These are phyloP conservation scores for Semaprochilodus insignis DNA, from an alignment of 2,797 vertebrate genomes.

Conservation along the genomic window DNA sequence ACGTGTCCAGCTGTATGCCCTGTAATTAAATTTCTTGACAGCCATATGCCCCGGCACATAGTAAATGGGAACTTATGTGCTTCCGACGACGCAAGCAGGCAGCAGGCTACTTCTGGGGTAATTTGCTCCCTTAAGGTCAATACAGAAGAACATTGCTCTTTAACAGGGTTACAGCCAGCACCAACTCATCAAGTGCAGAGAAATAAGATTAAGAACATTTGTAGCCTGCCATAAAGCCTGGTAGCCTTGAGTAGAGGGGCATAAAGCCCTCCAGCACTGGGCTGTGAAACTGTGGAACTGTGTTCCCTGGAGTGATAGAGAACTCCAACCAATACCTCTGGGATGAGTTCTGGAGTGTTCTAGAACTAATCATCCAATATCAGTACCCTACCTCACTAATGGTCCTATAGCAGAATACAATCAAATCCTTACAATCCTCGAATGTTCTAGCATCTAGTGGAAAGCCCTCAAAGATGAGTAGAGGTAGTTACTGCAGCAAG, in stretches of 20 bases:
- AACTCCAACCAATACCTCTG: too few species aligned
- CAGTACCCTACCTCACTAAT: too few species aligned
- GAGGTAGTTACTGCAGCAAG: background rate
- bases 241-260: too few species aligned
- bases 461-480: background rate
- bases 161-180: slow-evolving; percentile 56
- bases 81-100: background rate
- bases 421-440: background rate
- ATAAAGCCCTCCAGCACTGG: too few species aligned
- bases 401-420: too few species aligned
- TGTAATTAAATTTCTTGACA: background rate
- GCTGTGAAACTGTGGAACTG: too few species aligned
- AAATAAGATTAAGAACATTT: slow-evolving; percentile 11
- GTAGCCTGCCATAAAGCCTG: background rate
- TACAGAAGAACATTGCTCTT: slow-evolving; percentile 40
- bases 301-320: too few species aligned
- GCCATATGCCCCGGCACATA: background rate
- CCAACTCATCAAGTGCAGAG: slow-evolving; percentile 46
- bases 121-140: background rate
- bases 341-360: too few species aligned
- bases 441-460: background rate
- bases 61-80: background rate
- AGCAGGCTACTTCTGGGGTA: background rate
- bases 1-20: background rate
- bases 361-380: too few species aligned